Evolutionary conservation across 2,888 invertebrate species (phyloP).

Genomic region (Camptogramma bilineatum): DNA sequence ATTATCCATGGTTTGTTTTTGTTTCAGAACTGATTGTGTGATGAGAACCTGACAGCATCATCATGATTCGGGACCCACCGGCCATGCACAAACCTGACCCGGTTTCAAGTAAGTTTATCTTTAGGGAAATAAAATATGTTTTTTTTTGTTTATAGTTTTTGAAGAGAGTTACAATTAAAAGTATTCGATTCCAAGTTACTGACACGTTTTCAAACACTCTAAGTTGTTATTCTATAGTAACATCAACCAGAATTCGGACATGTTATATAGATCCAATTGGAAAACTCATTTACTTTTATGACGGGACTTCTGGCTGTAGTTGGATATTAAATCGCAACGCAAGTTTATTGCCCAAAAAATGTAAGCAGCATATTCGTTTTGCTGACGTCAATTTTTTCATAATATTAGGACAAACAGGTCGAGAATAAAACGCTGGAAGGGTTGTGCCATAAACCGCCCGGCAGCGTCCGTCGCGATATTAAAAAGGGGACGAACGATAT

Average conservation of each 20-base stretch:
- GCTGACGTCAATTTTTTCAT: constrained; percentile 83
- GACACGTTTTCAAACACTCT: background rate
- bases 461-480: constrained; percentile 83
- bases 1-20: constrained; percentile 47
- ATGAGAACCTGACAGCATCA: constrained; percentile 76
- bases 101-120: constrained; percentile 66
- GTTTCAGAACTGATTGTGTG: constrained; percentile 71
- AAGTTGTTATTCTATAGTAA: constrained; percentile 8
- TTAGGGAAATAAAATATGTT: background rate
- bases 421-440: constrained; percentile 84
- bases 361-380: constrained; percentile 71
- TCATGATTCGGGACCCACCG: constrained; percentile 84
- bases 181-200: background rate
- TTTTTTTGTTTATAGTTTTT: too few species aligned
- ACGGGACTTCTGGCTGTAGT: constrained; percentile 30
- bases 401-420: constrained; percentile 85
- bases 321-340: constrained; percentile 41
- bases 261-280: constrained; percentile 25
- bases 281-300: constrained; percentile 31
- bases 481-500: constrained; percentile 85
- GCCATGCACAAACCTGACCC: constrained; percentile 84
- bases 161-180: background rate
- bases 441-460: constrained; percentile 84
- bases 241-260: constrained; percentile 19
- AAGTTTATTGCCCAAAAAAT: constrained; percentile 56